Evolutionary conservation across 1,140 invertebrate species (phyloP).

Genomic region (Ladona fulva): DNA sequence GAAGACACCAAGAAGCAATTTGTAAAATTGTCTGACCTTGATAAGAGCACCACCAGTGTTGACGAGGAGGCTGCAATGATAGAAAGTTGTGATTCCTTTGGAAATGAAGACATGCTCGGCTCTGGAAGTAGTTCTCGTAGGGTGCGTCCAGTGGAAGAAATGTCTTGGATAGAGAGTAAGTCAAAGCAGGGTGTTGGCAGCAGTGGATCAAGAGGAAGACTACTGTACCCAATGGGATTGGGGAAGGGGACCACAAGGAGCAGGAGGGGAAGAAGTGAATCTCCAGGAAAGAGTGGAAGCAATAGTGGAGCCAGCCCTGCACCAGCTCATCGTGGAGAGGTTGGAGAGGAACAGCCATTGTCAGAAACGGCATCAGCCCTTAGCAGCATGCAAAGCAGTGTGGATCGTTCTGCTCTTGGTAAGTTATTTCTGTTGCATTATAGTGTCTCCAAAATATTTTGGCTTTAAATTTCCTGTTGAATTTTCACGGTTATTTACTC

Average conservation of each 20-base stretch:
- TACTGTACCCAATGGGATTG: conserved; percentile 43
- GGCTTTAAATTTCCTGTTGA: no score
- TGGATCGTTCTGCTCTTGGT: conserved; percentile 43
- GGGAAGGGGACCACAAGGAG: neutral
- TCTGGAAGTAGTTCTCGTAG: conserved; percentile 30
- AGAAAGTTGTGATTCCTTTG: conserved; percentile 20
- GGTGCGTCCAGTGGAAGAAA: conserved; percentile 35
- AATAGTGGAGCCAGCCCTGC: conserved; percentile 29
- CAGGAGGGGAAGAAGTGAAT: neutral
- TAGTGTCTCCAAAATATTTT: no score
- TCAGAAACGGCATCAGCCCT: conserved; percentile 36
- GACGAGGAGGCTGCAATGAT: neutral
- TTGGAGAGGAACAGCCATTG: conserved; percentile 19
- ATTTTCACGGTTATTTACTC: no score
- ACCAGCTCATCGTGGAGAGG: conserved; percentile 24
- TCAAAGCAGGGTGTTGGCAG: conserved; percentile 31
- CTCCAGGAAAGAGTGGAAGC: neutral
- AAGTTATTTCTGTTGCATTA: conserved; percentile 18
- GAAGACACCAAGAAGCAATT: conserved; percentile 29
- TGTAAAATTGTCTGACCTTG: conserved; percentile 48
- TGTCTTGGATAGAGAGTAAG: conserved; percentile 53
- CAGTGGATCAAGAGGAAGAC: conserved; percentile 26
- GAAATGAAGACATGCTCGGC: conserved; percentile 30
- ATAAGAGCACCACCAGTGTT: conserved; percentile 34
- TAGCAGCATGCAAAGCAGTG: conserved; percentile 46